Conservation (phyloP, 2,888 invertebrate species). For the Drosophila villosipedis region DNA sequence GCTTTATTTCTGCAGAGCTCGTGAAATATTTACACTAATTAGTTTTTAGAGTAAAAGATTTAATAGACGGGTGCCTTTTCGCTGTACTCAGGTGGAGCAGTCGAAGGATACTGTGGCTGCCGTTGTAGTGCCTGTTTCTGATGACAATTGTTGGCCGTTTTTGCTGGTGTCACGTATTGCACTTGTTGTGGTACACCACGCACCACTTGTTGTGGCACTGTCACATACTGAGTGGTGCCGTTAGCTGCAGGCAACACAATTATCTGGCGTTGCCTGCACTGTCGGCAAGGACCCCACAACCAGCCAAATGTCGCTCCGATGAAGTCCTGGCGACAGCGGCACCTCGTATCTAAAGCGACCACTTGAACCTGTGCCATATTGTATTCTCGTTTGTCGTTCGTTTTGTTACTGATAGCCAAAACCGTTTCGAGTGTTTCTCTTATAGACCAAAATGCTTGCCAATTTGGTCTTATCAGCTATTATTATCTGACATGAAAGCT, state of each 20-base stretch:
- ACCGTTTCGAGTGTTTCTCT: background rate
- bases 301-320: slow-evolving; percentile 10
- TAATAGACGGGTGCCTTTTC: slow-evolving; percentile 16
- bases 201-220: background rate
- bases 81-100: slow-evolving; percentile 4
- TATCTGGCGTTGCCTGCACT: slow-evolving; percentile 12
- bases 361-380: slow-evolving; percentile 20
- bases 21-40: background rate
- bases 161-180: background rate
- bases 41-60: background rate
- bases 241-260: slow-evolving; percentile 11
- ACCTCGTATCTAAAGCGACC: slow-evolving; percentile 7
- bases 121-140: background rate
- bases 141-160: background rate
- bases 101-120: background rate
- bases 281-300: slow-evolving; percentile 27
- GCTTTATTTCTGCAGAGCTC: background rate
- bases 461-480: background rate
- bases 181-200: background rate
- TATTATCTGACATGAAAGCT: background rate
- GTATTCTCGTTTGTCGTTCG: background rate
- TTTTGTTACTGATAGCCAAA: slow-evolving; percentile 8
- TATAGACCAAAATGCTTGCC: slow-evolving; percentile 3
- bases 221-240: slow-evolving; percentile 7
- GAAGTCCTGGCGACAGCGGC: slow-evolving; percentile 12